These are phyloP conservation scores for Gordius sp. DNA, from an alignment of 2,888 invertebrate genomes.

Conservation along the genomic window DNA sequence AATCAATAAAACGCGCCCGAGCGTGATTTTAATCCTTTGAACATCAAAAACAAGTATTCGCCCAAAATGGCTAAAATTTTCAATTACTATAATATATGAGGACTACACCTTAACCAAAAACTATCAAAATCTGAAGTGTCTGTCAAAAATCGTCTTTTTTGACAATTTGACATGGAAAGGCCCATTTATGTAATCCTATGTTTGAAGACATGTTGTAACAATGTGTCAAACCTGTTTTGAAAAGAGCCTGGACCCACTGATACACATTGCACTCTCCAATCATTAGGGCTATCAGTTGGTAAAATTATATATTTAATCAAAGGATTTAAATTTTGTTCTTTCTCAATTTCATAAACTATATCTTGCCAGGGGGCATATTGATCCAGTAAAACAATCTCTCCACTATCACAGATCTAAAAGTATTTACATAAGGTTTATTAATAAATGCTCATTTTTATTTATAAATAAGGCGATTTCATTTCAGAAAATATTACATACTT, in stretches of 20 bases:
- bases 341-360: conserved; percentile 55
- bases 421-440: conserved; percentile 9
- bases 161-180: too few relatives aligned
- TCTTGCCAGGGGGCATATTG: conserved; percentile 64
- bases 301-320: conserved; percentile 28
- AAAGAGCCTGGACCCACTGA: conserved; percentile 38
- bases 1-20: too few relatives aligned
- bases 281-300: conserved; percentile 24
- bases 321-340: conserved; percentile 39
- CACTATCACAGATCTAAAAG: conserved; percentile 41
- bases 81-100: too few relatives aligned
- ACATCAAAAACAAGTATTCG: too few relatives aligned
- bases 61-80: too few relatives aligned
- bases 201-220: too few relatives aligned
- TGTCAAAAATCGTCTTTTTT: too few relatives aligned
- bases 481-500: conserved; percentile 23
- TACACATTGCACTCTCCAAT: conserved; percentile 61
- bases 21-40: too few relatives aligned
- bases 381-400: conserved; percentile 49
- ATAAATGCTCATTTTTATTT: conserved; percentile 16
- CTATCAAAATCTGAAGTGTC: too few relatives aligned
- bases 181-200: too few relatives aligned
- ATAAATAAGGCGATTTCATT: conserved; percentile 14
- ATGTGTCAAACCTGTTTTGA: conserved; percentile 26
- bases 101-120: too few relatives aligned